Evolutionary conservation across 30 jellyfish, hydroid and myxozoan genomes (phyloP).

Genomic region (Hydractinia echinata): DNA sequence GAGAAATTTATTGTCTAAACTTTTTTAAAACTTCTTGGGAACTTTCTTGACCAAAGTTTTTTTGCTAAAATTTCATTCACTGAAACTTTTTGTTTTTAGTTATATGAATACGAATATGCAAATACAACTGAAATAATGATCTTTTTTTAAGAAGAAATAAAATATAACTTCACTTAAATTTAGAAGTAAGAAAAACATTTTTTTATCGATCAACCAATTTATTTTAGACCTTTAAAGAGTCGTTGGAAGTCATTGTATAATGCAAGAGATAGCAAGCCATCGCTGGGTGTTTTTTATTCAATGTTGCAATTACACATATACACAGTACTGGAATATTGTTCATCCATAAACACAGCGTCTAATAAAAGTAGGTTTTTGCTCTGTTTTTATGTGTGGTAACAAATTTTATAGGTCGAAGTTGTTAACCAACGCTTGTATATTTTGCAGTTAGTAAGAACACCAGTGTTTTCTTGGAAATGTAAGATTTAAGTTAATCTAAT

Average conservation of each 20-base stretch:
- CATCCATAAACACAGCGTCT: slow-evolving; percentile 30
- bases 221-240: slow-evolving; percentile 63
- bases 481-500: background rate
- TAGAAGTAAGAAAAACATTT: no score
- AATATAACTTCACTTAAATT: no score
- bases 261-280: slow-evolving; percentile 55
- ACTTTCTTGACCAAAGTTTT: no score
- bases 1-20: no score
- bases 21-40: no score
- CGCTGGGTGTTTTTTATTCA: slow-evolving; percentile 68
- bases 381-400: background rate
- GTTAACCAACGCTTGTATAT: background rate
- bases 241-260: slow-evolving; percentile 68
- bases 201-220: background rate
- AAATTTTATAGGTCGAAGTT: background rate
- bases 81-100: no score
- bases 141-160: no score
- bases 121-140: no score
- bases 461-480: background rate
- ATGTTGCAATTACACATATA: slow-evolving; percentile 56
- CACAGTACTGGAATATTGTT: slow-evolving; percentile 73
- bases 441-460: background rate
- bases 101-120: no score
- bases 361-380: slow-evolving; percentile 3
- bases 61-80: no score